Percentiles rank a stretch among this genome's conserved stretches.
phyloP scores from a whole-genome alignment of 2,888 invertebrate genomes.

The Drosophila maculinotata region DNA sequence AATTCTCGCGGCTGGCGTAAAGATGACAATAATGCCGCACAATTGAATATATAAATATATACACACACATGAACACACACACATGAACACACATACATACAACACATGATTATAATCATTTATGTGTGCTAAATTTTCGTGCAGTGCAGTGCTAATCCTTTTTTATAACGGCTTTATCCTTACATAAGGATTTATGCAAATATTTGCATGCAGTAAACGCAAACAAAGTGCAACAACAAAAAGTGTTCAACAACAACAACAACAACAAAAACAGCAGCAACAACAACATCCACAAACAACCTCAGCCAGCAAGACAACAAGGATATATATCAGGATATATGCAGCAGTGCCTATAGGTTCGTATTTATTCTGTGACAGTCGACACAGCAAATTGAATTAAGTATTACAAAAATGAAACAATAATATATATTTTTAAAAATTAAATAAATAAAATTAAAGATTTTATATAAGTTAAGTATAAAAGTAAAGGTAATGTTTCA shows the following conservation, averaged over 20 bases:
- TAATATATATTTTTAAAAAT: no score
- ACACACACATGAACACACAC: neutral
- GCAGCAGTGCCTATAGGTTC: conserved; percentile 42
- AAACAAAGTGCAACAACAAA: conserved; percentile 53
- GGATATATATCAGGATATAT: conserved; percentile 26
- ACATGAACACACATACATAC: neutral
- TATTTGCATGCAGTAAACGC: conserved; percentile 33
- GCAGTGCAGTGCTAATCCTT: conserved; percentile 51
- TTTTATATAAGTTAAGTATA: no score
- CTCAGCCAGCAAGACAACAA: conserved; percentile 24
- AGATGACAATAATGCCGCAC: conserved; percentile 30
- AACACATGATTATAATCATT: neutral
- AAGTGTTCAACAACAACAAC: conserved; percentile 59
- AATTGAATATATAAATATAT: conserved; percentile 2
- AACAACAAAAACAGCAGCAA: conserved; percentile 37
- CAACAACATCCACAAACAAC: conserved; percentile 26
- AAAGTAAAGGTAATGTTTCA: no score
- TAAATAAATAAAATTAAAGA: no score
- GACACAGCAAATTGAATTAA: no score
- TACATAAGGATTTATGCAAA: conserved; percentile 52
- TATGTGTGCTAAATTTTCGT: conserved; percentile 34
- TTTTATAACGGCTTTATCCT: conserved; percentile 54
- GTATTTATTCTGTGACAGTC: no score
- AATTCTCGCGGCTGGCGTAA: conserved; percentile 37
- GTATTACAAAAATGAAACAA: no score